A percentile compares a stretch with the other conserved stretches of the same genome.
Conservation (phyloP, 2,113 vertebrate species). For the Microcebus murinus region DNA sequence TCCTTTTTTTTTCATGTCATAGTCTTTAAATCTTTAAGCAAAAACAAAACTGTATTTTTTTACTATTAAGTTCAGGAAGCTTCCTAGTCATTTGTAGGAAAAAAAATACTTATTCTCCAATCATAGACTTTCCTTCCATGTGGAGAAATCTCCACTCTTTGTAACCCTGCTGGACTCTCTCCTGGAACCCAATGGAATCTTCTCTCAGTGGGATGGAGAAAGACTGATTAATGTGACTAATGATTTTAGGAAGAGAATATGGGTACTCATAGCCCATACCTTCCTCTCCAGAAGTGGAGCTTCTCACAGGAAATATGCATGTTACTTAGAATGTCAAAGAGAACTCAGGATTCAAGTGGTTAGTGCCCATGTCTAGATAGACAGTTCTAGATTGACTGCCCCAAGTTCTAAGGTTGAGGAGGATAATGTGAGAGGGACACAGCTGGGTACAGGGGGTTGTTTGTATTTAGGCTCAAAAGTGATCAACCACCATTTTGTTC, state of each 20-base stretch:
- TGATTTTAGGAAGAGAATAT: constrained; percentile 2
- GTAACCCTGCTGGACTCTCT: background rate
- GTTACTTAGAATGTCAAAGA: background rate
- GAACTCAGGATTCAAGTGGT: background rate
- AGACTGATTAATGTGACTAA: background rate
- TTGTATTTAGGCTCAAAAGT: background rate
- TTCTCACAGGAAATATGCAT: background rate
- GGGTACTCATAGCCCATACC: background rate
- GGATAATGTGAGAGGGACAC: background rate
- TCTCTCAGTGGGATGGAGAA: background rate
- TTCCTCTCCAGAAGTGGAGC: background rate
- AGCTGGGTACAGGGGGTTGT: background rate
- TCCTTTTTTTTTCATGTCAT: background rate
- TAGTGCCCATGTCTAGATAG: background rate
- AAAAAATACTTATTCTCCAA: background rate
- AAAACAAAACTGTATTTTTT: constrained; percentile 39
- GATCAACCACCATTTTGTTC: background rate
- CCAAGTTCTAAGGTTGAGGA: background rate
- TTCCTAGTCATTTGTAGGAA: background rate
- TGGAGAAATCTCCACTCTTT: background rate
- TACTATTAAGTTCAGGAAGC: background rate
- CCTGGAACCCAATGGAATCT: background rate
- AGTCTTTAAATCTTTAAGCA: constrained; percentile 53
- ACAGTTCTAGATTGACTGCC: background rate
- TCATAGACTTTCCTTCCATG: background rate